Percentiles rank a stretch among this genome's conserved stretches.
These are phyloP conservation scores for Brassicogethes aeneus DNA, from an alignment of 2,888 invertebrate species.

Conservation along the genomic window DNA sequence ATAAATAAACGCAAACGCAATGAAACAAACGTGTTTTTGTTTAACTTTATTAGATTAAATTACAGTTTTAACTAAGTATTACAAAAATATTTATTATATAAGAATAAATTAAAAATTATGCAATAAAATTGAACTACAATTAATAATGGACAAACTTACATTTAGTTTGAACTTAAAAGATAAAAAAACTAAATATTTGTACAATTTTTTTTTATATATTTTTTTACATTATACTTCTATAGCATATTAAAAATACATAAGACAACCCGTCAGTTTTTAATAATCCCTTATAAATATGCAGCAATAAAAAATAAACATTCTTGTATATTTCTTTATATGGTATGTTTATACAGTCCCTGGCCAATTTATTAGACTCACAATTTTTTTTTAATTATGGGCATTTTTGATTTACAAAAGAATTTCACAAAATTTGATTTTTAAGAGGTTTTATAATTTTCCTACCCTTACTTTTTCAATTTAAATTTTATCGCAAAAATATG, in stretches of 20 bases:
- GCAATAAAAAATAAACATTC: no score
- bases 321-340: no score
- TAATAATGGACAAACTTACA: conserved; percentile 2
- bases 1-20: conserved; percentile 3
- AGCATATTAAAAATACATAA: not conserved
- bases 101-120: conserved; percentile 13
- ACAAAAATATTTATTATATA: conserved; percentile 14
- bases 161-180: not conserved
- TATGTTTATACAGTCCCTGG: no score
- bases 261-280: not conserved
- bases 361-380: no score
- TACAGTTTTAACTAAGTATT: conserved; percentile 13
- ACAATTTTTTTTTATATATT: conserved; percentile 4
- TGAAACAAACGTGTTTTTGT: conserved; percentile 17
- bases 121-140: conserved; percentile 1
- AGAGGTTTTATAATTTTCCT: no score
- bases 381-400: no score
- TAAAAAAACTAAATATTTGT: conserved; percentile 2
- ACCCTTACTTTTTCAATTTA: no score
- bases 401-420: no score
- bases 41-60: conserved; percentile 16
- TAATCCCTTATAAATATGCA: no score
- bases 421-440: no score
- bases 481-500: no score
- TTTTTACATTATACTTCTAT: no score